phyloP scores from a whole-genome alignment of 2,888 invertebrate genomes.

The Noctua janthina region DNA sequence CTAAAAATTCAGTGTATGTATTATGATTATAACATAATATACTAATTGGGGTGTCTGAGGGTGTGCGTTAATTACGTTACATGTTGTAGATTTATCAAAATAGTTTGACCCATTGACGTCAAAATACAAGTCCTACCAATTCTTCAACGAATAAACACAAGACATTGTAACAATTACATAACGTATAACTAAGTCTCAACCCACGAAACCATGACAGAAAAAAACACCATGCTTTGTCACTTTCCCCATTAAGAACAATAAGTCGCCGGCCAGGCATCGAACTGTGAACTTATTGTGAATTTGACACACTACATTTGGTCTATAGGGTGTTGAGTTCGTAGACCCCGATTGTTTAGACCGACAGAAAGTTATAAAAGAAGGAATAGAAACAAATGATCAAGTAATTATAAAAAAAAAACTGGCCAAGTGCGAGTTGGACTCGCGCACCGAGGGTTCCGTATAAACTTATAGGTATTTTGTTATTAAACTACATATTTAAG shows the following conservation, averaged over 20 bases:
- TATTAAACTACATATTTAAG: too few species aligned
- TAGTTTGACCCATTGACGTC: too few species aligned
- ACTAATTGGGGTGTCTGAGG: too few species aligned
- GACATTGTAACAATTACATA: constrained; percentile 5
- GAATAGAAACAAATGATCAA: not conserved
- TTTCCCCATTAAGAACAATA: constrained; percentile 61
- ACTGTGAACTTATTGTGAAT: constrained; percentile 66
- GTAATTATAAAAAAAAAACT: not conserved
- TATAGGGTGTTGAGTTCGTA: constrained; percentile 39
- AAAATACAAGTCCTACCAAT: not conserved
- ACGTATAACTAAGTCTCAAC: constrained; percentile 10
- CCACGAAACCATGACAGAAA: constrained; percentile 45
- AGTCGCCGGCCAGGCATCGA: constrained; percentile 52
- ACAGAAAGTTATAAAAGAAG: constrained; percentile 28
- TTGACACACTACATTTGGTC: constrained; percentile 52
- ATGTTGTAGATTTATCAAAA: too few species aligned
- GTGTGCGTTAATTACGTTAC: too few species aligned
- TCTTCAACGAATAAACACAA: not conserved
- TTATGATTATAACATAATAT: too few species aligned
- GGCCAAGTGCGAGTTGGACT: too few species aligned
- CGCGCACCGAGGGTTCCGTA: too few species aligned
- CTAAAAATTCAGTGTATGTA: too few species aligned
- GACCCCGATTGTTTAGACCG: not conserved
- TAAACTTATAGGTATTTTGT: too few species aligned
- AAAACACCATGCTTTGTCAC: constrained; percentile 50